Base-by-base conservation (phyloP, 2,113 vertebrate species). In the Sterna hirundo region DNA sequence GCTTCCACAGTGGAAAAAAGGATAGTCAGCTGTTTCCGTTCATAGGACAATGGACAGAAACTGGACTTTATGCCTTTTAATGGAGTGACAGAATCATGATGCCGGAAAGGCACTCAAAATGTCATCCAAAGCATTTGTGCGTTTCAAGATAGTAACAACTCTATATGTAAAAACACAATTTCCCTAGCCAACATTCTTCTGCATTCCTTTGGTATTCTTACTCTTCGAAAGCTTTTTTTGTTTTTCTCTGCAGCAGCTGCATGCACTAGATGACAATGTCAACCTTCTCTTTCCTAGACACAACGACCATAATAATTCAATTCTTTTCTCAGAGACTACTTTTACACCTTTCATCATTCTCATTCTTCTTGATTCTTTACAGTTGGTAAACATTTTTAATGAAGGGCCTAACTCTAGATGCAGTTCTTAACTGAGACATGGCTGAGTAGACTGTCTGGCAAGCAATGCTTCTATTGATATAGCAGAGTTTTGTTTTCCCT, bases 181-280 rank as follows among this genome's bases (percentile, higher is more conserved):
- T 79, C 11, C 30, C 34, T 15, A 42, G 46, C 38, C 79, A 90
- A 78, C 76, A 13, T 47, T 83, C 12, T 78, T 82, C 69, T 76
- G n/a, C 52, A 68, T 88, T 88, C 88, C 44, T 83, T 66, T n/a
- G 11, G n/a, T 68, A 68, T 76, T 49, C 51, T 62, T 57, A n/a
- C 47, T 85, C 25, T 88, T 68, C 79, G 42, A 94, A 95, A 86
- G 71, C 52, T 83, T 92, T 83, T 51, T 22, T 26, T 51, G 42
- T 80, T 88, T 88, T 92, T 80, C 66, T 92, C 72, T 55, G 26
- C 47, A 86, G 62, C 91, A 95, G 83, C 88, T 95, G 91, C 32
- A 68, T 38, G n/a, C 57, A 51, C 58, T 94, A 83, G 79, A 92
- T 54, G 66, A 91, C 49, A 83, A 49, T 74, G 81, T 64, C 79